These are phyloP conservation scores for Potamarius usumacintae DNA, from an alignment of 2,113 vertebrate species.

Conservation along the genomic window DNA sequence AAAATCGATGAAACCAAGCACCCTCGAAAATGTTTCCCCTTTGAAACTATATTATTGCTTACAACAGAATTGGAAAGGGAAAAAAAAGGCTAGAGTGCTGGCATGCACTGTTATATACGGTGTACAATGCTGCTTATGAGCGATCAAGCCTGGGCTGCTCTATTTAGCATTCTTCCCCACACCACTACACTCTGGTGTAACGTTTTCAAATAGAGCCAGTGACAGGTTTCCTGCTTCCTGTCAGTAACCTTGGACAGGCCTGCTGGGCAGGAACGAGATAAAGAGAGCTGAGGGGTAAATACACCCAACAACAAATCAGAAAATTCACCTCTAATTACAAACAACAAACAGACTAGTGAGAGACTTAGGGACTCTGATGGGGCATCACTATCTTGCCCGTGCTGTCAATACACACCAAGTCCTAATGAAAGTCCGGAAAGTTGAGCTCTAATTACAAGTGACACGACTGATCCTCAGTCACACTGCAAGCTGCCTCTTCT, in stretches of 20 bases:
- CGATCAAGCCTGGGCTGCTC: background rate
- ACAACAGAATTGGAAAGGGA: background rate
- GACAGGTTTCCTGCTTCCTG: constrained; percentile 35
- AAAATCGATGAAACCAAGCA: constrained; percentile 25
- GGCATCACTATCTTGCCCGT: constrained; percentile 11
- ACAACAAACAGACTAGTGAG: constrained; percentile 32
- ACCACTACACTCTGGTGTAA: constrained; percentile 15
- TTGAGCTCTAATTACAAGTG: constrained; percentile 47
- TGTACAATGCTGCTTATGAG: constrained; percentile 15
- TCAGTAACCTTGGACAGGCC: constrained; percentile 38
- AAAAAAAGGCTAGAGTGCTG: background rate
- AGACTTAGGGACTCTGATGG: constrained; percentile 38
- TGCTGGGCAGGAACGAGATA: constrained; percentile 28
- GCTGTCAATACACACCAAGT: constrained; percentile 31
- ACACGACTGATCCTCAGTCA: constrained; percentile 21
- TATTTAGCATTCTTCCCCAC: constrained; percentile 42
- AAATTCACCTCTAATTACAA: constrained; percentile 49
- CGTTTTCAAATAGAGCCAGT: constrained; percentile 14
- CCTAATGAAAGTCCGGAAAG: constrained; percentile 27
- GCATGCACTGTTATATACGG: too few species aligned
- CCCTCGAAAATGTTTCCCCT: background rate
- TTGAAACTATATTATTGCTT: background rate
- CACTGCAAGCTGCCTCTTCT: constrained; percentile 12
- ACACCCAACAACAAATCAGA: constrained; percentile 44
- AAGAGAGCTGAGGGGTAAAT: constrained; percentile 17